Conservation (phyloP, 2,113 vertebrate species). For the Cricetomys ansorgei region DNA sequence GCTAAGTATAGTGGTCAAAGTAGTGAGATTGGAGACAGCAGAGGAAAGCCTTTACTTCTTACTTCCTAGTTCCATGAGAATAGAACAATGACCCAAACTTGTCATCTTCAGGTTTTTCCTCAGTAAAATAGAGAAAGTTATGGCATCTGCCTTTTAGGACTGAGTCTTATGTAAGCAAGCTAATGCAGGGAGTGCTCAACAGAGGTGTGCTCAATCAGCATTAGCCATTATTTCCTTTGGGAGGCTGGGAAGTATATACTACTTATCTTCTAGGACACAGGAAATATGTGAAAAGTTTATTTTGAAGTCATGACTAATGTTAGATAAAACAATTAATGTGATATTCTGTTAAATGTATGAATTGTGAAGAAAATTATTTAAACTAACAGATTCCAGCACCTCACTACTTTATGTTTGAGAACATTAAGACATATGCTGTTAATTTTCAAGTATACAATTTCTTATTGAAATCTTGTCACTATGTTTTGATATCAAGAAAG, state of each 20-base stretch:
- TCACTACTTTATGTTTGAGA: background rate
- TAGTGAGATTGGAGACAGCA: background rate
- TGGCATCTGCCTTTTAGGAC: background rate
- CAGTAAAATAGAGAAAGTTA: background rate
- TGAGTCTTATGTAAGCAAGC: background rate
- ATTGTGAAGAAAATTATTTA: background rate
- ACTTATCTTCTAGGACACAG: constrained; percentile 18
- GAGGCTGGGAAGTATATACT: background rate
- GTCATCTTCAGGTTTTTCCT: constrained; percentile 7
- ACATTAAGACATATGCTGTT: background rate
- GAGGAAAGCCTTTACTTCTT: background rate
- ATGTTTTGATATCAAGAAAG: background rate
- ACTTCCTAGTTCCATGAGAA: background rate
- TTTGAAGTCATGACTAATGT: constrained; percentile 12
- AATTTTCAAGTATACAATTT: background rate
- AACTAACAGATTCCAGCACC: background rate
- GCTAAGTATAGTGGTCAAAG: background rate
- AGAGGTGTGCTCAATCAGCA: background rate
- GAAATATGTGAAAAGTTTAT: constrained; percentile 64
- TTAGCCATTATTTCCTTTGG: constrained; percentile 22
- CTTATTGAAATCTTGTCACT: background rate
- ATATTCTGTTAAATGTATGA: background rate
- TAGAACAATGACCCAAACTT: background rate
- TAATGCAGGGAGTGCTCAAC: background rate
- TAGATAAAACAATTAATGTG: constrained; percentile 35